Conservation (phyloP, 2,113 vertebrate genomes). For the Passer montanus region DNA sequence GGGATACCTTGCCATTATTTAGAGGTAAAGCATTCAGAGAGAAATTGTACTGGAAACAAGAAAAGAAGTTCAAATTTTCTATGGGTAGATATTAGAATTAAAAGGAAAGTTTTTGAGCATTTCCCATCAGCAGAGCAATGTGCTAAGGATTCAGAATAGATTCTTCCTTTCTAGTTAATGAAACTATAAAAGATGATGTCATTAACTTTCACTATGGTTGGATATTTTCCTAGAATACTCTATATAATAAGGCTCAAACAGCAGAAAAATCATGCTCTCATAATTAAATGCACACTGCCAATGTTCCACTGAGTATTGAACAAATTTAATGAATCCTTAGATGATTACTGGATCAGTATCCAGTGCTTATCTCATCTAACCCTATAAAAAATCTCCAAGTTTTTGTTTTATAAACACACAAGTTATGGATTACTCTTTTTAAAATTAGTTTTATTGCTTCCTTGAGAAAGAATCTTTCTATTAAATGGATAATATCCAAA, state of each 20-base stretch:
- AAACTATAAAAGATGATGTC: neutral
- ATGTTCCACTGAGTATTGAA: neutral
- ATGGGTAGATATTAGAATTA: neutral
- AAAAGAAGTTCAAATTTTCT: neutral
- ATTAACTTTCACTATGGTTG: neutral
- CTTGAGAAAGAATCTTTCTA: neutral
- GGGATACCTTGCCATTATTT: neutral
- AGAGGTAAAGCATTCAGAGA: neutral
- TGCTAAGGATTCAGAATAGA: neutral
- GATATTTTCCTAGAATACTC: neutral
- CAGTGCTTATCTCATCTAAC: neutral
- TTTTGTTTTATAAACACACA: neutral
- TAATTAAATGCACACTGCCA: neutral
- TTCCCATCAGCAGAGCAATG: neutral
- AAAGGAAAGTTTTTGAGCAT: neutral
- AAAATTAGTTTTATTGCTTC: neutral
- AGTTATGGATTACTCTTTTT: neutral
- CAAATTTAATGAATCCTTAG: neutral
- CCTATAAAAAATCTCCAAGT: neutral
- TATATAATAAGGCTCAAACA: neutral
- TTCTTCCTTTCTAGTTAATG: neutral
- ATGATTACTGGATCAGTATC: neutral
- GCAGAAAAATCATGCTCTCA: neutral
- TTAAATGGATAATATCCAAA: neutral
- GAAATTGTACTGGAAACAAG: neutral